phyloP scores from a whole-genome alignment of 2,797 vertebrate genomes.

The Jordanella pulchra region DNA sequence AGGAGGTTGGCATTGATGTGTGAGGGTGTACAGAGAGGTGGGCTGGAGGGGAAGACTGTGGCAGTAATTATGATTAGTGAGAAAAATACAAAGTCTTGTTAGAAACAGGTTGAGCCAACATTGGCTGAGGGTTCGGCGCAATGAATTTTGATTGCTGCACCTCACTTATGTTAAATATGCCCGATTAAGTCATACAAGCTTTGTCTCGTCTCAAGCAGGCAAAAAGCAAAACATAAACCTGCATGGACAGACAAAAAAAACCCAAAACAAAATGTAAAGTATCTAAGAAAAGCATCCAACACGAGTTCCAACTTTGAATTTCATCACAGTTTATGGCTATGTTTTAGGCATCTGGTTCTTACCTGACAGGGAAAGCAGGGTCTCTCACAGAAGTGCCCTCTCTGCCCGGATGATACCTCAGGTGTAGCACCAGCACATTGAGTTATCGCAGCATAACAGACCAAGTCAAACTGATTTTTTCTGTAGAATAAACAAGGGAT shows the following conservation, averaged over 20 bases:
- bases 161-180: constrained; percentile 47
- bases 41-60: constrained; percentile 70
- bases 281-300: background rate
- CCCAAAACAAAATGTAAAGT: background rate
- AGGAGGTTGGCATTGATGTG: constrained; percentile 72
- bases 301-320: background rate
- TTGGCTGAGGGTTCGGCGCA: constrained; percentile 49
- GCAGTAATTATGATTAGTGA: constrained; percentile 72
- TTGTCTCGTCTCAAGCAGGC: too few relatives aligned
- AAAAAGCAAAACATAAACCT: background rate
- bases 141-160: constrained; percentile 33
- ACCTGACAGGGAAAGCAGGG: background rate
- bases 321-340: too few relatives aligned
- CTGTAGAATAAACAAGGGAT: background rate
- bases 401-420: background rate
- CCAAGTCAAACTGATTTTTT: background rate
- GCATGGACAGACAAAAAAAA: background rate
- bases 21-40: constrained; percentile 64
- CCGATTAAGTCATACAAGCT: constrained; percentile 16
- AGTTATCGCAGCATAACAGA: background rate
- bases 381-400: background rate
- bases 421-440: background rate
- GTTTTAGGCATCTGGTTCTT: background rate
- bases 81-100: constrained; percentile 71
- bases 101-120: constrained; percentile 63